Conservation (phyloP, 2,113 vertebrate species). For the Trematomus loennbergii region DNA sequence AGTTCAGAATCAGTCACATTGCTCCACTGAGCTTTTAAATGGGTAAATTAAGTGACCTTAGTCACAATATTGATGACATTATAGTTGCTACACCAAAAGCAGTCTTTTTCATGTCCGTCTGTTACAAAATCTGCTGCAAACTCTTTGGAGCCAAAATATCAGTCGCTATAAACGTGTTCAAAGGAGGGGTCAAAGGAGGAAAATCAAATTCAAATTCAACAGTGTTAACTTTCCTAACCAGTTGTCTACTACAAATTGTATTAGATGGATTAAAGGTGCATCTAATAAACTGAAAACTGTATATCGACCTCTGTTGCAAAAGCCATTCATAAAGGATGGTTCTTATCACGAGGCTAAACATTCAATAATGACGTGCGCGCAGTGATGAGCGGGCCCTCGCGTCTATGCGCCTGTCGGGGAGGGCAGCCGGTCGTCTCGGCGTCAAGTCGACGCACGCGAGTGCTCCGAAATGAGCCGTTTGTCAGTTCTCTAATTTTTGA, state of each 20-base stretch:
- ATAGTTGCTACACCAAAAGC: not conserved
- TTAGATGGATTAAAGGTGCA: not conserved
- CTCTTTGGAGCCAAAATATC: too few species aligned
- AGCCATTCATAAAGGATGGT: not conserved
- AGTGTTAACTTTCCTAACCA: too few species aligned
- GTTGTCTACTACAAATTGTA: not conserved
- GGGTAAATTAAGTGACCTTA: constrained; percentile 10
- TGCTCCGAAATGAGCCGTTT: too few species aligned
- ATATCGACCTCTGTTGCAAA: not conserved
- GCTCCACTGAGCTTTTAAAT: not conserved
- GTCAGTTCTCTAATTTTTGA: too few species aligned
- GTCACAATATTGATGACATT: not conserved
- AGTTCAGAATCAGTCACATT: not conserved
- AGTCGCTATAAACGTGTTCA: not conserved
- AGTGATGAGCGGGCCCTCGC: too few species aligned
- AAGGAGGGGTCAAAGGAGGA: not conserved
- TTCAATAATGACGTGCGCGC: too few species aligned
- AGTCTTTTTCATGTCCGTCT: too few species aligned
- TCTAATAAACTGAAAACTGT: not conserved
- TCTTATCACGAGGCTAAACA: not conserved
- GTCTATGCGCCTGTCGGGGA: too few species aligned
- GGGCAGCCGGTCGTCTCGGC: too few species aligned
- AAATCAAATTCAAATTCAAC: not conserved
- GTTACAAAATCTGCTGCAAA: too few species aligned
- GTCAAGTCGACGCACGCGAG: too few species aligned